phyloP scores from a whole-genome alignment of 2,888 invertebrate species.

The Pseudococcus viburni region DNA sequence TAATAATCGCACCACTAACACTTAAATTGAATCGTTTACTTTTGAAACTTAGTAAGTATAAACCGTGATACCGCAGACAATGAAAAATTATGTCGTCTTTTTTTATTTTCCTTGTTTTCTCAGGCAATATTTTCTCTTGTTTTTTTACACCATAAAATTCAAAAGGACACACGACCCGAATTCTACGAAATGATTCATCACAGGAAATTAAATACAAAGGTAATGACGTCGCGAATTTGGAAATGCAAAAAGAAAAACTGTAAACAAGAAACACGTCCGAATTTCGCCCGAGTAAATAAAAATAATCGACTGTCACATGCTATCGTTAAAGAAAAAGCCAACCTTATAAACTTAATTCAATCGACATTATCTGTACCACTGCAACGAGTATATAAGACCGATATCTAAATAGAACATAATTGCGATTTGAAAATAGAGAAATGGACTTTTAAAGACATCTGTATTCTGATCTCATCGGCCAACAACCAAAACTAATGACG shows the following conservation, averaged over 20 bases:
- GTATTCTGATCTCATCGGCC: constrained; percentile 52
- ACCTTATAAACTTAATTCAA: not conserved
- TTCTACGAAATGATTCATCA: not conserved
- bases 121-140: not conserved
- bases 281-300: not conserved
- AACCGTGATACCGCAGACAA: constrained; percentile 12
- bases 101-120: not conserved
- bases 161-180: not conserved
- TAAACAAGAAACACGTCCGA: not conserved
- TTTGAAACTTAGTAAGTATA: constrained; percentile 6
- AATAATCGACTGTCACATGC: not conserved
- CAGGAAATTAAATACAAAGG: not conserved
- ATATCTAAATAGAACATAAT: constrained; percentile 36
- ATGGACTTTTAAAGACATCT: constrained; percentile 55
- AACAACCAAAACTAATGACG: constrained; percentile 41
- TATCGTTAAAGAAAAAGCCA: not conserved
- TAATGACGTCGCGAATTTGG: not conserved
- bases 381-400: not conserved
- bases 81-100: constrained; percentile 22
- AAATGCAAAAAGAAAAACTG: not conserved
- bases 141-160: not conserved
- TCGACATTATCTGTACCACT: not conserved
- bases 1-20: constrained; percentile 24
- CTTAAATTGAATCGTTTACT: constrained; percentile 49
- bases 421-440: constrained; percentile 36